A percentile compares a stretch with the other conserved stretches of the same genome.
These are phyloP conservation scores for Tyrophagus putrescentiae DNA, from an alignment of 1,140 invertebrate genomes.

Conservation along the genomic window DNA sequence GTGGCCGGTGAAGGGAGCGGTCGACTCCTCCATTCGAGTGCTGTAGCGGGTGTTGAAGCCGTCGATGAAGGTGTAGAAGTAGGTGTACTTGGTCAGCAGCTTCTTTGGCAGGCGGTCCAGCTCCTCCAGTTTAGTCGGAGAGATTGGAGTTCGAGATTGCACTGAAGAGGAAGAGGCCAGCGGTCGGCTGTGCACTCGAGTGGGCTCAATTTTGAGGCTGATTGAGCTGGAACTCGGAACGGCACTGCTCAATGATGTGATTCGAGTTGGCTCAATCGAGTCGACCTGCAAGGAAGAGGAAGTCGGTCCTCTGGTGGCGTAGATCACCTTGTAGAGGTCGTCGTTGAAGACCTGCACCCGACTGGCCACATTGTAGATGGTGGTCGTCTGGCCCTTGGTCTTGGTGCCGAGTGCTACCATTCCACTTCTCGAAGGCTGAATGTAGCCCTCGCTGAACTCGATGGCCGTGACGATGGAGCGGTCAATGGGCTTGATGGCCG, in stretches of 20 bases:
- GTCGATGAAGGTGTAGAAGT: constrained; percentile 28
- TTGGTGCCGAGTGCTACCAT: constrained; percentile 18
- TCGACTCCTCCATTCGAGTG: constrained; percentile 25
- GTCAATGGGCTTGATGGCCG: constrained; percentile 19
- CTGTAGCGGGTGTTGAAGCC: constrained; percentile 23
- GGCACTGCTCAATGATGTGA: too few relatives aligned
- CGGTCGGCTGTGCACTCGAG: too few relatives aligned
- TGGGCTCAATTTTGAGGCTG: too few relatives aligned
- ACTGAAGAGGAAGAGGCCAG: not conserved
- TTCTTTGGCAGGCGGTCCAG: constrained; percentile 24
- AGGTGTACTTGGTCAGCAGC: constrained; percentile 24
- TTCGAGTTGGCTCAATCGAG: not conserved
- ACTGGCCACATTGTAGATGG: constrained; percentile 22
- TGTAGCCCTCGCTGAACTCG: constrained; percentile 15
- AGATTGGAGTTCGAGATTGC: too few relatives aligned
- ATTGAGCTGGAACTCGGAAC: too few relatives aligned
- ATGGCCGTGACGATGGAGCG: constrained; percentile 13
- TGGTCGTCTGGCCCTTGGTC: constrained; percentile 23
- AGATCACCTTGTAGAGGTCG: constrained; percentile 21
- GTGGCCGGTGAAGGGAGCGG: constrained; percentile 18
- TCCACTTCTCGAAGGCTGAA: constrained; percentile 13
- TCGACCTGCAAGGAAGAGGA: too few relatives aligned
- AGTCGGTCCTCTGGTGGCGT: constrained; percentile 13
- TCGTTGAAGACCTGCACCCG: constrained; percentile 19
- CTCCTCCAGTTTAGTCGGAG: constrained; percentile 6